phyloP scores from a whole-genome alignment of 2,888 invertebrate species.

The Phyllotreta cruciferae region DNA sequence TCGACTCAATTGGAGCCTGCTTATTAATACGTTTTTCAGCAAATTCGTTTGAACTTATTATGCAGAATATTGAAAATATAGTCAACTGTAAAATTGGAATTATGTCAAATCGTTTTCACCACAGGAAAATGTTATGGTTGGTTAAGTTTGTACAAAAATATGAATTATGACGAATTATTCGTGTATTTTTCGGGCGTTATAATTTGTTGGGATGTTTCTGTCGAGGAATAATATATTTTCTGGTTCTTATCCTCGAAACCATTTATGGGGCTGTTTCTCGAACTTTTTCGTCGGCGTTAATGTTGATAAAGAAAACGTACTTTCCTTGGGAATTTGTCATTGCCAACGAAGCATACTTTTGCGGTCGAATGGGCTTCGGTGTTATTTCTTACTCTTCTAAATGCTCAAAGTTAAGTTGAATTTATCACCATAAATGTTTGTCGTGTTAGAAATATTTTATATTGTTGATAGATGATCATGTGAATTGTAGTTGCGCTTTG shows the following conservation, averaged over 20 bases:
- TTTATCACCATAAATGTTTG: slow-evolving; percentile 17
- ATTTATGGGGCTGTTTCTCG: slow-evolving; percentile 13
- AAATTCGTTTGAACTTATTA: too few species aligned
- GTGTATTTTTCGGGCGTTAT: too few species aligned
- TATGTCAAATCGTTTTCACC: too few species aligned
- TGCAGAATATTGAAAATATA: too few species aligned
- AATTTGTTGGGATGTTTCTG: background rate
- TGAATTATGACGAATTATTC: too few species aligned
- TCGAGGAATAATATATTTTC: slow-evolving; percentile 11
- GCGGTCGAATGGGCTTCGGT: background rate
- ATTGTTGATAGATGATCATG: background rate
- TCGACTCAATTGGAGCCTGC: too few species aligned
- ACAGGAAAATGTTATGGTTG: too few species aligned
- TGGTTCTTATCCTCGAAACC: slow-evolving; percentile 9
- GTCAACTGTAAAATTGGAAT: too few species aligned
- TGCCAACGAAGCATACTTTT: slow-evolving; percentile 1
- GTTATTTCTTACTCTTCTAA: background rate
- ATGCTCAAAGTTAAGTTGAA: background rate
- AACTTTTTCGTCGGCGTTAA: slow-evolving; percentile 19
- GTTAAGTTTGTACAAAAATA: too few species aligned
- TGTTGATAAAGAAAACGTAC: slow-evolving; percentile 7
- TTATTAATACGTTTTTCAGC: too few species aligned
- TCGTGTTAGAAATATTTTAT: background rate
- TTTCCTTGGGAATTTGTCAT: slow-evolving; percentile 17
- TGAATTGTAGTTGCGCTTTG: background rate